Evolutionary conservation across 2,113 vertebrate genomes (phyloP), one percentile per base, ranked within the genome.

Genomic region (Fregetta grallaria): DNA sequence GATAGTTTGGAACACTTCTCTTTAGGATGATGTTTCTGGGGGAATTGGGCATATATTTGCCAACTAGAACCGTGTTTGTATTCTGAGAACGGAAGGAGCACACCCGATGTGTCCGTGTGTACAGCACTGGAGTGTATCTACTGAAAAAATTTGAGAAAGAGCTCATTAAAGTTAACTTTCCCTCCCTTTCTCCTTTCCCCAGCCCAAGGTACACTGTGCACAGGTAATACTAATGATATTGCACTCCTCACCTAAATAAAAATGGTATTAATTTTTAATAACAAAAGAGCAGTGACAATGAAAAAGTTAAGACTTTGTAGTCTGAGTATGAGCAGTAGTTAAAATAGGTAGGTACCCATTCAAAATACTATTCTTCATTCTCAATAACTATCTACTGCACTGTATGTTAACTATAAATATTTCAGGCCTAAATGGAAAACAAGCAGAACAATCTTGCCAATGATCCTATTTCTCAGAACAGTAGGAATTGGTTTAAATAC

Each of bases 241-340:
- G 74, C 38, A 47, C 53, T 81, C 52, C 56, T 86, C 45, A 58
- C n/a, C 49, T 80, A 92, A 91, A 82, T 85, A 74, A 74, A 94
- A 93, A 52, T 32, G 2, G 30, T 44, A 70, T 74, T 88, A 4
- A 44, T 65, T 91, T 91, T 94, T 78, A 93, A 79, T 65, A 77
- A 70, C 10, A 25, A 17, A 96, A 88, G 21, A 65, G 44, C 36
- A 73, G 26, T 2, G 12, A 36, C 15, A 61, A 65, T 45, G 47
- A 55, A 68, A 70, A 52, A 32, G 13, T 56, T 68, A 13, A 56
- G n/a, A 11, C 32, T 88, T 42, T n/a, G 4, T 29, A 38, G 6
- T 59, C 40, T 56, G 63, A 74, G 29, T 61, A 23, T 27, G 38
- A 76, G 61, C 22, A 17, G 67, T 18, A 22, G 82, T 38, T 92